These are phyloP conservation scores for Lemur catta DNA, from an alignment of 2,797 vertebrate species.

Conservation along the genomic window DNA sequence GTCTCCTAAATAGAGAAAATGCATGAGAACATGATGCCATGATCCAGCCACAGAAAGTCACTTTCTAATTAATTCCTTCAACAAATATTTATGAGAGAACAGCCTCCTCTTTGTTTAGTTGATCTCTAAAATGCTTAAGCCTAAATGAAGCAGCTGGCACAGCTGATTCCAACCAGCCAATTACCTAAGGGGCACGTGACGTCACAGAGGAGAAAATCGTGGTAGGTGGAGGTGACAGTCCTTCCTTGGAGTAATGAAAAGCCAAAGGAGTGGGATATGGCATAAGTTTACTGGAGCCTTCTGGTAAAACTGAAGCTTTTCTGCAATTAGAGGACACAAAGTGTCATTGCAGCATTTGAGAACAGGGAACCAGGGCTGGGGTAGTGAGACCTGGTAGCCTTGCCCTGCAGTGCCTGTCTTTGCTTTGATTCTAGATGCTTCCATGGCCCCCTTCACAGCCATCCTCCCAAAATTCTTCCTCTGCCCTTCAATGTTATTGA, in stretches of 20 bases:
- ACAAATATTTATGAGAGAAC: conserved; percentile 32
- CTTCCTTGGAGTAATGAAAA: not conserved
- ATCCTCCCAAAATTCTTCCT: not conserved
- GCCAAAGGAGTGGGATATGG: not conserved
- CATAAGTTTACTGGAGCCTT: not conserved
- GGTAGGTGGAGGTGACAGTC: not conserved
- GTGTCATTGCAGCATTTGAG: not conserved
- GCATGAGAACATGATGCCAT: not conserved
- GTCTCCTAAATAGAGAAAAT: conserved; percentile 28
- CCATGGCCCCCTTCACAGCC: not conserved
- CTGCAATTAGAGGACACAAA: not conserved
- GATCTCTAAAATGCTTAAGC: not conserved
- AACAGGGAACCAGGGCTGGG: not conserved
- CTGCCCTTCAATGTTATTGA: not conserved
- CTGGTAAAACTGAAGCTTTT: not conserved
- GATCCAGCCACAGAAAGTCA: not conserved
- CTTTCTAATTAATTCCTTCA: conserved; percentile 19
- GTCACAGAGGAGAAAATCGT: not conserved
- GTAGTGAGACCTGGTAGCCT: not conserved
- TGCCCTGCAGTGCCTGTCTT: not conserved
- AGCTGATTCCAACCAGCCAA: not conserved
- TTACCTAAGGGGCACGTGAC: not conserved
- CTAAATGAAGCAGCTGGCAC: conserved; percentile 20
- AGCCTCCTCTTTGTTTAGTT: conserved; percentile 22
- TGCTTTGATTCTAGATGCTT: not conserved